Base-by-base conservation (phyloP, 2,797 vertebrate species). In the Enteromius trimaculatus region DNA sequence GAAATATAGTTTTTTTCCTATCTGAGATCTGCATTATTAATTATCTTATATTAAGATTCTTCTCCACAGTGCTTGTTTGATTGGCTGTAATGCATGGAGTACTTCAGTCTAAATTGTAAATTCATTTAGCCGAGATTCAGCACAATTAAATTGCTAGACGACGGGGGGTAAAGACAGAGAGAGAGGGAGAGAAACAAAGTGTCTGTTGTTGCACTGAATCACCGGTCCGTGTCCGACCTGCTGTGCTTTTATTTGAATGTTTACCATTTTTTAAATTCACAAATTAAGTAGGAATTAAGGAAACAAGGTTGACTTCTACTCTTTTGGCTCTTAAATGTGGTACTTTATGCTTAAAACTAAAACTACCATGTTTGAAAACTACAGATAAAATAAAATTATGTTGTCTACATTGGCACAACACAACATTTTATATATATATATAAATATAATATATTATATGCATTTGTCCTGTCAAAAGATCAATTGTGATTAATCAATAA, bases 21-120 rank as follows among this genome's bases (percentile, higher is more conserved):
- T 97, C 92, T 91, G 93, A 93, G 94, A 96, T 97, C 65, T 83
- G 95, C 96, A 97, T 96, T 94, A 96, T 97, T 96, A 96, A 96
- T 96, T 94, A 94, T 95, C 94, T 96, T 96, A 89, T 89, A 96
- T 93, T 93, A 85, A 94, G 94, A 95, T 95, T 91, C 92, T 95
- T 94, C 95, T 94, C 93, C 93, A 93, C 93, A 93, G 92, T 95
- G 95, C 95, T 95, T 95, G 94, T 95, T 94, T 96, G 94, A 94
- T 95, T 95, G 94, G 92, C 93, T 87, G 84, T 90, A 95, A 96
- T 94, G 93, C 94, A 95, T 95, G 95, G 91, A 95, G 93, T 93
- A 94, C 94, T 94, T 96, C 93, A 94, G 94, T 95, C 93, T 95
- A 94, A 96, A 96, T 92, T 91, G 93, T 94, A 95, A 94, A 95